Conservation (phyloP, 2,797 vertebrate genomes). For the Betta splendens region DNA sequence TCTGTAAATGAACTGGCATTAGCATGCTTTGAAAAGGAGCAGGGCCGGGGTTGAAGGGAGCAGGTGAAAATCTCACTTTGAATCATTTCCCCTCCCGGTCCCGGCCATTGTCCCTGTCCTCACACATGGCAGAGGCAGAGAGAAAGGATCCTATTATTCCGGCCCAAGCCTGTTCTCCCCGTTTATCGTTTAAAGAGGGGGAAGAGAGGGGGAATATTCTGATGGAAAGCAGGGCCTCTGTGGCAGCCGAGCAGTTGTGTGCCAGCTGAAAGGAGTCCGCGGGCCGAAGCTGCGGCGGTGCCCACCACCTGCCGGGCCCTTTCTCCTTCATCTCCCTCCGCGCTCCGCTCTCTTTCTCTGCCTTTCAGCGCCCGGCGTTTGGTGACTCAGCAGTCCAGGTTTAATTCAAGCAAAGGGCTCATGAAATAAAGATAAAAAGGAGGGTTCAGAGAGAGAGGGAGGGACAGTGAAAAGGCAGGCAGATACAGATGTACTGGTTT, state of each 20-base stretch:
- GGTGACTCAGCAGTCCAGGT: constrained; percentile 79
- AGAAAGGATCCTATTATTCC: constrained; percentile 84
- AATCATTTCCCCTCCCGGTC: constrained; percentile 81
- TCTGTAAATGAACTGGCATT: constrained; percentile 78
- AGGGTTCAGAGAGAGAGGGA: constrained; percentile 66
- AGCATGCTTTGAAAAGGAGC: constrained; percentile 80
- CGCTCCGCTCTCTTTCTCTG: constrained; percentile 62
- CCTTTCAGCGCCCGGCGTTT: constrained; percentile 71
- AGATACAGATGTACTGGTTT: constrained; percentile 73
- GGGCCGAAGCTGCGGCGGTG: constrained; percentile 79
- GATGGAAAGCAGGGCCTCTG: constrained; percentile 81
- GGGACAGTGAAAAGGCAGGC: constrained; percentile 34
- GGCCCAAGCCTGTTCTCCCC: constrained; percentile 83
- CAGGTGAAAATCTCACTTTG: constrained; percentile 83
- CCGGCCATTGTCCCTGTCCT: constrained; percentile 75
- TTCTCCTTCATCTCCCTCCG: constrained; percentile 75
- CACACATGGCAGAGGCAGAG: constrained; percentile 77
- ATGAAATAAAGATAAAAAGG: constrained; percentile 52
- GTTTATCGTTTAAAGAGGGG: constrained; percentile 80
- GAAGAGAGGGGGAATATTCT: constrained; percentile 79
- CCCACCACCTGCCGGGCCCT: constrained; percentile 86
- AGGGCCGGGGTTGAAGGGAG: constrained; percentile 71
- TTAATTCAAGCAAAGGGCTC: constrained; percentile 73
- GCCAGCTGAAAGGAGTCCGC: constrained; percentile 82
- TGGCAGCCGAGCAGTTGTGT: constrained; percentile 80